These are phyloP conservation scores for Nyleta sp. DNA, from an alignment of 2,888 invertebrate genomes.

Conservation along the genomic window DNA sequence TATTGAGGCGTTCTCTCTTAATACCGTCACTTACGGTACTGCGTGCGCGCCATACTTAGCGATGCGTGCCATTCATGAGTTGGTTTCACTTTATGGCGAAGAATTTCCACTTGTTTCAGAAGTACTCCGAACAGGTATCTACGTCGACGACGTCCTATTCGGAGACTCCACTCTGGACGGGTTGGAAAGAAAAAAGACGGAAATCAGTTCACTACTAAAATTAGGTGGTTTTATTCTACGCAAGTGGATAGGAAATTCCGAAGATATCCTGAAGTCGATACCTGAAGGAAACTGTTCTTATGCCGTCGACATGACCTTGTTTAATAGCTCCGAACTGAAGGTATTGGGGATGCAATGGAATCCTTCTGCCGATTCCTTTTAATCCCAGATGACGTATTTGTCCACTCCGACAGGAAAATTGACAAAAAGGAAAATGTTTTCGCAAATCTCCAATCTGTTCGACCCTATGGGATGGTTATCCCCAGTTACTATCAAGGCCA, in stretches of 20 bases:
- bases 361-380: no score
- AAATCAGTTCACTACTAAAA: not conserved
- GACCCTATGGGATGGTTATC: no score
- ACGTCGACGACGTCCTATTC: not conserved
- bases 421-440: no score
- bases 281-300: no score
- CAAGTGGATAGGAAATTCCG: not conserved
- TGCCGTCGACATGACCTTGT: no score
- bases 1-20: no score
- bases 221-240: not conserved
- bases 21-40: constrained; percentile 6
- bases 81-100: not conserved
- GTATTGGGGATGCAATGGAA: no score
- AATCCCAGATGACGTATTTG: no score
- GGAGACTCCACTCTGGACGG: not conserved
- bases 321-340: no score
- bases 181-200: not conserved
- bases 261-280: not conserved
- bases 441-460: no score
- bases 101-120: not conserved
- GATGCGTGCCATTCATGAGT: not conserved
- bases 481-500: no score
- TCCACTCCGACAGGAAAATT: no score
- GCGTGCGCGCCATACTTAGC: not conserved
- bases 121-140: not conserved